Evolutionary conservation across 2,888 invertebrate genomes (phyloP), one percentile per base, ranked within the genome.

Genomic region (Dichetophora obliterata): DNA sequence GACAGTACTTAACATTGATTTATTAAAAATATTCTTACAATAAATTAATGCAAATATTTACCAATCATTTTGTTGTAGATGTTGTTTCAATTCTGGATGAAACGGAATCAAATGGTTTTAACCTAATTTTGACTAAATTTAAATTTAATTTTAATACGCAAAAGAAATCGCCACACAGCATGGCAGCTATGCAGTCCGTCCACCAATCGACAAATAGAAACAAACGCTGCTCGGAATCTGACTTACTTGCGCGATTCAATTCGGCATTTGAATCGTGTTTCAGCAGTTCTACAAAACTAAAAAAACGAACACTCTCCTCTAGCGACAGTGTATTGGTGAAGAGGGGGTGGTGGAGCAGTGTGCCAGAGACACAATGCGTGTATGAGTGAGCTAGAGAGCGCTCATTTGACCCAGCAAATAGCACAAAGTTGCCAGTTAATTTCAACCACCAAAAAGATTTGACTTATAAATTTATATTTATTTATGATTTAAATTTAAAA

Each of bases 131-230:
- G 71, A 82, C 81, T 82, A 82, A 81, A 77, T 81, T 82, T 76
- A 70, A 80, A 81, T 79, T 82, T 83, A 82, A 84, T 81, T 79
- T 81, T 83, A 82, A 84, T 81, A 83, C 82, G 82, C 82, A 84
- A 82, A 83, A 81, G 75, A 83, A 85, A 84, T 83, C 83, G 76
- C 75, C 79, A 82, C 78, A 78, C 76, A 78, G 76, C 78, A 78
- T 78, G 78, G 74, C 75, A 78, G 68, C 75, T 22, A 75, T 70
- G 77, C 75, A 74, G 63, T 63, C 71, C 65, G 68, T 73, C 76
- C 73, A 77, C 73, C 43, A 76, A 61, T 73, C 69, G 68, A 77
- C 69, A 69, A 65, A 77, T 63, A 69, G 78, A 54, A 59, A 61
- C 27, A 74, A 74, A 37, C 52, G 19, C 66, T 50, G 74, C 65